These are phyloP conservation scores for Crax fasciolata DNA, from an alignment of 2,797 vertebrate genomes.

Conservation along the genomic window DNA sequence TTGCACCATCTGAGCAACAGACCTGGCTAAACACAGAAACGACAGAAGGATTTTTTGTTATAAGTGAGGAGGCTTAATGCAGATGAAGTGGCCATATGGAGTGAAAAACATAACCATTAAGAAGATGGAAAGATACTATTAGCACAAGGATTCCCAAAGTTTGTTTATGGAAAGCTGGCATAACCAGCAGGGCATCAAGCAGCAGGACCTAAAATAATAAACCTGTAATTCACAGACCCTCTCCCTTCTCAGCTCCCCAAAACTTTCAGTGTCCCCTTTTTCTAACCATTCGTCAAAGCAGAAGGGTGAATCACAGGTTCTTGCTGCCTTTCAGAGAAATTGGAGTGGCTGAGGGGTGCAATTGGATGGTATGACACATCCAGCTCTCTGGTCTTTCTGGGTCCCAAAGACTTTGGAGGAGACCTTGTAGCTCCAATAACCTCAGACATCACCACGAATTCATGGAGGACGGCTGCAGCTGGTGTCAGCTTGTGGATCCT, in stretches of 20 bases:
- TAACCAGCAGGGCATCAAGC: slow-evolving; percentile 1
- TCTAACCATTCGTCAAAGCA: background rate
- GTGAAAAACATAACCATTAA: slow-evolving; percentile 67
- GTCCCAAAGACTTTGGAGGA: background rate
- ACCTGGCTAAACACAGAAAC: slow-evolving; percentile 72
- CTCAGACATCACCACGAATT: background rate
- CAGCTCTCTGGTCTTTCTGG: background rate
- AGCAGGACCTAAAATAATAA: slow-evolving; percentile 7
- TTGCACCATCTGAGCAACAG: slow-evolving; percentile 71
- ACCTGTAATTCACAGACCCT: background rate
- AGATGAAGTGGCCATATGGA: slow-evolving; percentile 77
- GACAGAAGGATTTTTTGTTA: slow-evolving; percentile 75
- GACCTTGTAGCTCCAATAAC: background rate
- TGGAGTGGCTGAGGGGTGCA: background rate
- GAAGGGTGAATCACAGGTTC: background rate
- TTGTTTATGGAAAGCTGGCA: slow-evolving; percentile 66
- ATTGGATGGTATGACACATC: background rate
- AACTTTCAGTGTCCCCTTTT: background rate
- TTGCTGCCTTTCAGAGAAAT: background rate
- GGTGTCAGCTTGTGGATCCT: background rate
- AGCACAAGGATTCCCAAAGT: slow-evolving; percentile 72
- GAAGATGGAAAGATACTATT: slow-evolving; percentile 69
- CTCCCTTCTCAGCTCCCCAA: background rate
- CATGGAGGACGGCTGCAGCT: background rate
- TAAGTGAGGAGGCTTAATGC: slow-evolving; percentile 65